Conservation (phyloP, 2,888 invertebrate species). For the Noctua pronuba region DNA sequence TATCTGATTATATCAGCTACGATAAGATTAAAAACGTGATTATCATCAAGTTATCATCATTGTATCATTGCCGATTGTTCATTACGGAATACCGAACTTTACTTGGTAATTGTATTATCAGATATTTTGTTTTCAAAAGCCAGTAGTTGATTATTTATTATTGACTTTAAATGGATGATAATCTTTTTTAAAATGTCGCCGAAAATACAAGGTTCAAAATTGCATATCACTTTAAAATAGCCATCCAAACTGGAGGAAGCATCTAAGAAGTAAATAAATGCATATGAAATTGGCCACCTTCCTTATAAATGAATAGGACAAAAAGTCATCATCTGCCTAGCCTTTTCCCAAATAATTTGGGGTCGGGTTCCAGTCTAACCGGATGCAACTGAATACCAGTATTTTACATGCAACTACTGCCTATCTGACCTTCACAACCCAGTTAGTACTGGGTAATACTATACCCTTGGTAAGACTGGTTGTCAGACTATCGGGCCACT, state of each 20-base stretch:
- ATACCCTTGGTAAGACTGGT: too few relatives aligned
- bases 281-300: slow-evolving; percentile 1
- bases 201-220: background rate
- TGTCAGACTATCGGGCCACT: too few relatives aligned
- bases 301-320: background rate
- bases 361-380: background rate
- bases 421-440: too few relatives aligned
- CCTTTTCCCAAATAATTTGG: too few relatives aligned
- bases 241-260: background rate
- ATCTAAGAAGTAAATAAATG: background rate
- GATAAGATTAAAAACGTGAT: slow-evolving; percentile 16
- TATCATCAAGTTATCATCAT: background rate
- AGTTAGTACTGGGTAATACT: too few relatives aligned
- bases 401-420: too few relatives aligned
- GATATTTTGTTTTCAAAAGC: background rate
- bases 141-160: slow-evolving; percentile 17
- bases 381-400: too few relatives aligned
- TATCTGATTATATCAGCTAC: background rate
- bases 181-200: background rate
- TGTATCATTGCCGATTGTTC: slow-evolving; percentile 2
- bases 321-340: background rate
- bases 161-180: background rate
- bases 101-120: slow-evolving; percentile 6
- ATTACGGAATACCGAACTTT: slow-evolving; percentile 6
- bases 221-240: background rate